A percentile compares a stretch with the other conserved stretches of the same genome.
Conservation (phyloP, 2,797 vertebrate genomes). For the Carcharodon carcharias region DNA sequence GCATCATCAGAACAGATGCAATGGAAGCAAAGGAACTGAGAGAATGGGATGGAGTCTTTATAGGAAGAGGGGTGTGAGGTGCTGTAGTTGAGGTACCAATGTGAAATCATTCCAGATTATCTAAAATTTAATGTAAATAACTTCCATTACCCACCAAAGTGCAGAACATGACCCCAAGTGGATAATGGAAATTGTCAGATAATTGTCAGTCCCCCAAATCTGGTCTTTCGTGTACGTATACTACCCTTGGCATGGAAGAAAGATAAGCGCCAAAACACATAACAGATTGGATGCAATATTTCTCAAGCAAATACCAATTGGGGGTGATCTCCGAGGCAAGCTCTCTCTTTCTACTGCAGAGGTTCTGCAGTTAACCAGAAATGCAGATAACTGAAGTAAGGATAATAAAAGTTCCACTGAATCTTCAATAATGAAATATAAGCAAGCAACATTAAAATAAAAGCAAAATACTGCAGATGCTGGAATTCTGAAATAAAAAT, state of each 20-base stretch:
- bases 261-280: background rate
- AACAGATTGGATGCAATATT: background rate
- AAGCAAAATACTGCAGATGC: no score
- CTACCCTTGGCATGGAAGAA: background rate
- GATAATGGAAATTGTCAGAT: background rate
- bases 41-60: no score
- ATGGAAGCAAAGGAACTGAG: no score
- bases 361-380: background rate
- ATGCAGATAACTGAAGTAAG: background rate
- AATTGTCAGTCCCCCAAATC: background rate
- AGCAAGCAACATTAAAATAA: no score
- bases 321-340: background rate
- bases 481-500: no score
- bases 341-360: background rate
- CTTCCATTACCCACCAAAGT: background rate
- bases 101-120: background rate
- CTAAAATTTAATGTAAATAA: background rate
- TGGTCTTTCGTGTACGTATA: background rate
- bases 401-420: background rate
- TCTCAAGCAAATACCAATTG: background rate
- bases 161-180: background rate
- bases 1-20: no score
- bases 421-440: background rate
- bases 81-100: no score
- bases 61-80: no score